Conservation (phyloP, 1,140 invertebrate genomes). For the Tetramorium alpestre region DNA sequence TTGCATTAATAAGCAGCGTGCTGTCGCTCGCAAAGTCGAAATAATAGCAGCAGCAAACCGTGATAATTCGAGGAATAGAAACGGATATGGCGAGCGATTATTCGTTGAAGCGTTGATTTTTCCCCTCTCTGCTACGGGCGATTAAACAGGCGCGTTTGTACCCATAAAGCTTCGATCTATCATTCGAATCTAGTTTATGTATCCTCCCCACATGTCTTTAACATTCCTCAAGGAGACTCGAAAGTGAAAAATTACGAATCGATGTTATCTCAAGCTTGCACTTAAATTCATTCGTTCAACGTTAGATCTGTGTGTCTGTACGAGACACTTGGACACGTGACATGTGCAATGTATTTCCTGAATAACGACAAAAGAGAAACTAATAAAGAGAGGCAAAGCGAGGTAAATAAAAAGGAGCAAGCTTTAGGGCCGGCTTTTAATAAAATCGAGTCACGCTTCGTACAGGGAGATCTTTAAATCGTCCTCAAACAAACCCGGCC, state of each 20-base stretch:
- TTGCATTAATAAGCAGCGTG: constrained; percentile 32
- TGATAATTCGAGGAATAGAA: constrained; percentile 46
- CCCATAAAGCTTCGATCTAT: constrained; percentile 29
- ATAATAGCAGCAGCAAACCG: constrained; percentile 30
- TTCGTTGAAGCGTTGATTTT: constrained; percentile 57
- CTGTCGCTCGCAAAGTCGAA: not conserved
- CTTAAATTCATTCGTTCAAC: not conserved
- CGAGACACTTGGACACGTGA: not conserved
- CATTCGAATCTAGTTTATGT: constrained; percentile 20
- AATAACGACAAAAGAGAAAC: constrained; percentile 33
- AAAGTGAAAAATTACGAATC: not conserved
- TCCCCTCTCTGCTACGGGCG: constrained; percentile 40
- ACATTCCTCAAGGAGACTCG: not conserved
- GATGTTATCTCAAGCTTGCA: not conserved
- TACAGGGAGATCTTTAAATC: constrained; percentile 78
- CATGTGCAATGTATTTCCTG: not conserved
- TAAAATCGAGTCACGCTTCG: constrained; percentile 81
- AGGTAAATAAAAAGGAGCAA: constrained; percentile 35
- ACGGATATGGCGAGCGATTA: constrained; percentile 53
- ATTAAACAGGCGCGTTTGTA: constrained; percentile 59
- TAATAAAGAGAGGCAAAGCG: constrained; percentile 41
- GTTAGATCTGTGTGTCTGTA: too few relatives aligned
- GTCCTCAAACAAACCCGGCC: constrained; percentile 73
- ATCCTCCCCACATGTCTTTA: not conserved
- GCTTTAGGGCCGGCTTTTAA: constrained; percentile 68